Conservation (phyloP, 2,797 vertebrate species). For the Otus scops region DNA sequence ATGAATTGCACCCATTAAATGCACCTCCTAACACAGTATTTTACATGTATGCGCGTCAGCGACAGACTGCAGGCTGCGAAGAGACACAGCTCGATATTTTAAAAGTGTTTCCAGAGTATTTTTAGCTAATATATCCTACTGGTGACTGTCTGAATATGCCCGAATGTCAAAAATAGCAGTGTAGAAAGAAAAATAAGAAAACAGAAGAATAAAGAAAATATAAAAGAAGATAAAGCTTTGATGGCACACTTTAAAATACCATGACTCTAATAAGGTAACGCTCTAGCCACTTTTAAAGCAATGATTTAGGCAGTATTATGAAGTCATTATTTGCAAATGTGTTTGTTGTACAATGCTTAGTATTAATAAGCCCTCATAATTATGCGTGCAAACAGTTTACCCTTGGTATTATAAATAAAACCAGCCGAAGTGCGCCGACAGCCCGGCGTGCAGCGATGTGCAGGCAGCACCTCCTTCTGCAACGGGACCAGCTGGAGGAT, state of each 20-base stretch:
- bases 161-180: not conserved
- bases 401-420: not conserved
- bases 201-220: not conserved
- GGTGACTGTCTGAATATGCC: not conserved
- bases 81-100: not conserved
- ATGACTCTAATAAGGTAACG: not conserved
- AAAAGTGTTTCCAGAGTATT: not conserved
- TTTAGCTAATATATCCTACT: not conserved
- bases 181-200: not conserved
- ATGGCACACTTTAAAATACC: not conserved
- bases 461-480: not conserved
- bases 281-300: not conserved
- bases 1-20: not conserved
- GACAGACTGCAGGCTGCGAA: not conserved
- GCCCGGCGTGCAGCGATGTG: accelerated
- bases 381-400: not conserved
- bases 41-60: not conserved
- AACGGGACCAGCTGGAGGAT: not conserved
- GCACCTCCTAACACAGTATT: not conserved
- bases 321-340: not conserved
- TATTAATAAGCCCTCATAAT: not conserved
- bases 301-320: not conserved
- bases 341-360: not conserved
- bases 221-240: not conserved
- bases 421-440: not conserved